Evolutionary conservation across 2,888 invertebrate species (phyloP).

Genomic region (Drosophila colorata): DNA sequence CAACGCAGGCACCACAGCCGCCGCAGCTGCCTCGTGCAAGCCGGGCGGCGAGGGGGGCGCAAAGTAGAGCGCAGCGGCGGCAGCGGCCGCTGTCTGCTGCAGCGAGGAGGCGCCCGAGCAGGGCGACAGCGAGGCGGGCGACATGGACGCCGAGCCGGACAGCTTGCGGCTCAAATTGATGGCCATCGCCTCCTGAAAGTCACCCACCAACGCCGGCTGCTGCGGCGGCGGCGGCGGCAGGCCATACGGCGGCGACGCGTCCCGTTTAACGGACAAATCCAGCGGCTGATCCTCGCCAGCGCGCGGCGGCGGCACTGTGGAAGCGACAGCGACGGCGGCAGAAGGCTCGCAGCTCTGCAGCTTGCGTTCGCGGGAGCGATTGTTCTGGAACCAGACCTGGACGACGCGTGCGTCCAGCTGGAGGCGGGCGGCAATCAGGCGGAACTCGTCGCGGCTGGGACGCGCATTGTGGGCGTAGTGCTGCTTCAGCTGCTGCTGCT

Average conservation of each 20-base stretch:
- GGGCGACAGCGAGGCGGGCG: constrained; percentile 74
- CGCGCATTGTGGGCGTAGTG: constrained; percentile 96
- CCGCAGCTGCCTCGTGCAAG: constrained; percentile 59
- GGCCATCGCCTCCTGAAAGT: constrained; percentile 87
- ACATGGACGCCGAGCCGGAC: constrained; percentile 86
- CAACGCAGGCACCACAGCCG: constrained; percentile 40
- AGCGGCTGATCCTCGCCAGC: constrained; percentile 91
- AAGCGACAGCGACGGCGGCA: constrained; percentile 40
- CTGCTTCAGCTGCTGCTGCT: constrained; percentile 94
- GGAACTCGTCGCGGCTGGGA: constrained; percentile 97
- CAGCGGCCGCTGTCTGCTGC: constrained; percentile 59
- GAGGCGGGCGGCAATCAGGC: constrained; percentile 92
- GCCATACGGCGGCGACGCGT: constrained; percentile 88
- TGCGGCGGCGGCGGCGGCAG: constrained; percentile 85
- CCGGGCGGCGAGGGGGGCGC: constrained; percentile 77
- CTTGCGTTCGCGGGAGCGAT: constrained; percentile 94
- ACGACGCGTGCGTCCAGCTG: constrained; percentile 92
- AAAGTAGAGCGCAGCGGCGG: constrained; percentile 81
- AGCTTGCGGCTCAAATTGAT: constrained; percentile 91
- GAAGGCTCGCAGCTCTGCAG: constrained; percentile 84
- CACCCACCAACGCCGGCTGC: constrained; percentile 85
- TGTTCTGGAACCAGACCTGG: constrained; percentile 99
- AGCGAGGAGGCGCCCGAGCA: constrained; percentile 70
- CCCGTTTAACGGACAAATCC: constrained; percentile 95
- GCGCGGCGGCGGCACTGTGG: constrained; percentile 43